Evolutionary conservation across 2,797 vertebrate species (phyloP).

Genomic region (Pachyuromys duprasi): DNA sequence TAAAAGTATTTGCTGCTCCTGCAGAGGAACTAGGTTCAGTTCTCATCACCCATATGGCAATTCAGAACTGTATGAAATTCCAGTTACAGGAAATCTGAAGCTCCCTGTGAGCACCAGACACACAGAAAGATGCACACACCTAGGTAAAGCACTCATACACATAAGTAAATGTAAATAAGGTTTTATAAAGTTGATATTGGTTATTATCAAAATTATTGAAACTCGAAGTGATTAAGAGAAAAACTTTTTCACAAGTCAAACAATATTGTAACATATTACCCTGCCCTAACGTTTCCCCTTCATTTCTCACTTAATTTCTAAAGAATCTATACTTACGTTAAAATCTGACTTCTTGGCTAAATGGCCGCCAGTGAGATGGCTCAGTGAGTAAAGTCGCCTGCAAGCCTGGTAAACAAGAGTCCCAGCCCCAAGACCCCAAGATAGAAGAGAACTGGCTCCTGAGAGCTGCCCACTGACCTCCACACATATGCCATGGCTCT

Average conservation of each 20-base stretch:
- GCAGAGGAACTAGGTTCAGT: not conserved
- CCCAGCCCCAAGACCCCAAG: not conserved
- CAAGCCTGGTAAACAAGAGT: not conserved
- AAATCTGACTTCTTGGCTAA: conserved; percentile 19
- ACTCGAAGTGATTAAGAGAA: not conserved
- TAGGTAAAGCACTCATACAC: not conserved
- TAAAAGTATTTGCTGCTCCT: not conserved
- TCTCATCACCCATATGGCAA: not conserved
- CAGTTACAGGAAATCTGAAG: not conserved
- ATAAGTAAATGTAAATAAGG: not conserved
- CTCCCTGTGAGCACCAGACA: not conserved
- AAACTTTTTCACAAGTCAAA: not conserved
- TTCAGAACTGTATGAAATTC: not conserved
- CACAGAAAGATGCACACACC: not conserved
- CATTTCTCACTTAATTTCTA: not conserved
- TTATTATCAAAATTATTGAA: not conserved
- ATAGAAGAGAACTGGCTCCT: not conserved
- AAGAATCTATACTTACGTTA: not conserved
- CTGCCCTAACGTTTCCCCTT: not conserved
- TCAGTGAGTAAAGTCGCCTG: not conserved
- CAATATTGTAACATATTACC: not conserved
- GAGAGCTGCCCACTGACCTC: too few species aligned
- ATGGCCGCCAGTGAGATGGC: not conserved
- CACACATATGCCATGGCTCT: not conserved
- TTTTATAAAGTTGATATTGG: not conserved